Base-by-base conservation (phyloP, 2,888 invertebrate genomes). In the Dryobota labecula region DNA sequence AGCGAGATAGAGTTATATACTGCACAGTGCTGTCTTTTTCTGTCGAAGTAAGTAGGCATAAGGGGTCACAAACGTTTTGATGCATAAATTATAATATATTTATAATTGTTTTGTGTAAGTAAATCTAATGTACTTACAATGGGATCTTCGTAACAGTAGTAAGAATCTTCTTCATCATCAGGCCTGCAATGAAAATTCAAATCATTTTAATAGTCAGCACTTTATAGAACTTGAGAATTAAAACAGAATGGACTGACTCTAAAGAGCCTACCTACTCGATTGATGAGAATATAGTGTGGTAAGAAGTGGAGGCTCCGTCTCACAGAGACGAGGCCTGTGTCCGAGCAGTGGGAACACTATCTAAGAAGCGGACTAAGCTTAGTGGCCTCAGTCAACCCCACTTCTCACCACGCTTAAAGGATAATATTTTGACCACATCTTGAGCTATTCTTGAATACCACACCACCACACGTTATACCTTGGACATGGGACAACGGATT, bases 161-260 rank as follows among this genome's bases (percentile, higher is more conserved):
- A 94, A 0, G 91, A 81, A 61, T 94, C 93, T 70, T 91, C 92
- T 54, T 89, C 89, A 45, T 94, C 94, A 11, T 94, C 94, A 30
- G 94, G 94, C 20, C 94, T 94, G 89, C 38, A 91, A 92, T 30
- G 13, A 27, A 73, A 77, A 49, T 6, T 63, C 0, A 51, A 58
- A 62, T 20, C 0, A 43, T 56, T 47, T 13, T 24, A 15, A 47
- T 5, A 18, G 4, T 11, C n/a, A 11, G 0, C 30, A 8, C 30
- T 47, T n/a, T 54, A 4, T 15, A 47, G 0, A 18, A 18, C 0
- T 30, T 20, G 13, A 1, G 20, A 56, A 33, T 30, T 36, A 36
- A 36, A 8, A 36, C 0, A 15, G 15, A 8, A 53, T 2, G 18
- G 2, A 5, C 9, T 53, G 27, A 5, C 30, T 27, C 0, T 30